phyloP scores from a whole-genome alignment of 2,113 vertebrate genomes.

The Oenanthe oenanthe region DNA sequence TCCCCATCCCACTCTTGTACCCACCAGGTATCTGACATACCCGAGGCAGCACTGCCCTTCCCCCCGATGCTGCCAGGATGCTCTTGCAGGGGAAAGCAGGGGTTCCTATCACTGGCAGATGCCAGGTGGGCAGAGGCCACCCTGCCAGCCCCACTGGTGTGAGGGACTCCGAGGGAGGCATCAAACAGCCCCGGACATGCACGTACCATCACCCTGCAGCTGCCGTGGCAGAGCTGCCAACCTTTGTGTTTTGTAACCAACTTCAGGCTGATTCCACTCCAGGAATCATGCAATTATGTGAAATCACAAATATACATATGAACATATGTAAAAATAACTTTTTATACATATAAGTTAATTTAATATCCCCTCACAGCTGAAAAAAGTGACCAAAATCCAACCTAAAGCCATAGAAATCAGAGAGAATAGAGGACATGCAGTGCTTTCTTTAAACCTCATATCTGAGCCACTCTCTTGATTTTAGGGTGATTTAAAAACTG shows the following conservation, averaged over 20 bases:
- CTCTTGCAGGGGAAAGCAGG: rapidly evolving
- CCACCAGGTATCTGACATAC: rapidly evolving
- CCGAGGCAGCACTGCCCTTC: background rate
- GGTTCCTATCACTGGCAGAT: background rate
- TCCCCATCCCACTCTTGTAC: rapidly evolving
- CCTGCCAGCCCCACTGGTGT: background rate
- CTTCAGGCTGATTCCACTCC: background rate
- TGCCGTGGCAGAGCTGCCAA: background rate
- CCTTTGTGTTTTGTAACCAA: slow-evolving; percentile 34
- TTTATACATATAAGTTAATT: background rate
- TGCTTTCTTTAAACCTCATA: background rate
- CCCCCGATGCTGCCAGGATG: rapidly evolving
- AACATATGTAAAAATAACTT: background rate
- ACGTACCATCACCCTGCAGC: background rate
- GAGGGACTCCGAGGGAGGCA: background rate
- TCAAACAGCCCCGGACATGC: background rate
- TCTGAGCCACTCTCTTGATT: background rate
- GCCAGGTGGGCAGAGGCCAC: background rate
- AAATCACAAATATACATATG: background rate
- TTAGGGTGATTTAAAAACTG: background rate
- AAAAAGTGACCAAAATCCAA: background rate
- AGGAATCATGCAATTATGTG: background rate
- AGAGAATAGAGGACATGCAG: background rate
- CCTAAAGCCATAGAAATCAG: background rate
- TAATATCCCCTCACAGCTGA: background rate